Base-by-base conservation (phyloP, 2,888 invertebrate species). In the Bombylius discolor region DNA sequence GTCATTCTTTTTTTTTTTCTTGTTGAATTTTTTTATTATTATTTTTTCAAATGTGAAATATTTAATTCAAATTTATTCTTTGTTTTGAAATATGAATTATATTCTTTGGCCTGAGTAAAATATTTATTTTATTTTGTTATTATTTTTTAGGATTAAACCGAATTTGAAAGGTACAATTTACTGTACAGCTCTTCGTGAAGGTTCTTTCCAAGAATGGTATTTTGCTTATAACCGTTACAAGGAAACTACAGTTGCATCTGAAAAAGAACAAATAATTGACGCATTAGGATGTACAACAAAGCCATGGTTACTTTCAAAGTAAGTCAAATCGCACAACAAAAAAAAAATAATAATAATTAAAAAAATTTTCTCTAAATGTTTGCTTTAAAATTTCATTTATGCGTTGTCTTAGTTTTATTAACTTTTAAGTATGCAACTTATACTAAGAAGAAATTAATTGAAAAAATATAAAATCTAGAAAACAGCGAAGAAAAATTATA, bases 141-240 rank as follows among this genome's bases (percentile, higher is more conserved):
- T 52, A 55, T 52, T 61, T 68, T 68, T 52, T 62, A 82, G 82
- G 51, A 78, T 87, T 55, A 77, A 80, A 46, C 79, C 82, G 11
- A 81, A 83, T 67, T 67, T 85, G 34, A 79, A 81, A 59, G 70
- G 76, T 5, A 76, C 78, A 8, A 80, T 84, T 44, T 85, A 84
- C 66, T 86, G 87, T 64, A 80, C 80, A 4, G 82, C 82, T 1
- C 74, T 86, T 45, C 74, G 78, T 44, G 76, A 80, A 62, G 85
- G 84, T 1, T 79, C 79, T 1, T 77, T 78, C 60, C 74, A 74
- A 9, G 85, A 85, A 68, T 87, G 86, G 86, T 76, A 83, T 57
- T 84, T 82, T 65, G 80, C 81, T 31, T 82, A 81, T 67, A 71
- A 78, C 23, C 70, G 70, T 51, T 75, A 73, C 59, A 70, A 67